phyloP scores from a whole-genome alignment of 1,140 invertebrate species.

The Lepidostoma basale region DNA sequence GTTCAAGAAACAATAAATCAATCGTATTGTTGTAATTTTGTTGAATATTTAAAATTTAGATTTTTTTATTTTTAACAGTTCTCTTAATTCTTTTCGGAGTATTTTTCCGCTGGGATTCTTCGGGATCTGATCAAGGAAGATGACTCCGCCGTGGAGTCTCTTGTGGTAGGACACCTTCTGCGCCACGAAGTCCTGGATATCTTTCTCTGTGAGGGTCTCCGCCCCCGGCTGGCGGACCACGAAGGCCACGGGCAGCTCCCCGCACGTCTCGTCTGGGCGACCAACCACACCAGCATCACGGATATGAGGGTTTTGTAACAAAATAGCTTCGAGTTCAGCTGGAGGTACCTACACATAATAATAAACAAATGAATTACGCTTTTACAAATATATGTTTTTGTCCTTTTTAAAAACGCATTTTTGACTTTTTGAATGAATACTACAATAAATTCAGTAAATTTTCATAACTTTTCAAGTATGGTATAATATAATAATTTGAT shows the following conservation, averaged over 20 bases:
- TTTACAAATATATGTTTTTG: constrained; percentile 16
- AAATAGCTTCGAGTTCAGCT: constrained; percentile 77
- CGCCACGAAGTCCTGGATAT: no score
- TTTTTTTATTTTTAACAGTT: neutral
- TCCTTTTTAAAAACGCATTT: neutral
- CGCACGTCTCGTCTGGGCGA: constrained; percentile 66
- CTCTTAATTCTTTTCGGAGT: no score
- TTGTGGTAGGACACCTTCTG: constrained; percentile 63
- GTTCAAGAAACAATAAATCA: no score
- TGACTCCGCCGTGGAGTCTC: constrained; percentile 66
- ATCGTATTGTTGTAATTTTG: no score
- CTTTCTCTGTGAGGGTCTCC: constrained; percentile 57
- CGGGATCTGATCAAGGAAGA: constrained; percentile 70
- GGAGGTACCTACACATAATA: constrained; percentile 69
- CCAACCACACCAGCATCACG: constrained; percentile 79
- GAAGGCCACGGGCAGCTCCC: constrained; percentile 73
- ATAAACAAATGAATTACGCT: no score
- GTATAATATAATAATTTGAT: no score
- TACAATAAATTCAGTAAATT: no score
- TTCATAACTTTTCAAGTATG: no score
- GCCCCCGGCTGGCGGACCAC: constrained; percentile 62
- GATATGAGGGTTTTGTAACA: constrained; percentile 70
- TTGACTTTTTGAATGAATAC: no score
- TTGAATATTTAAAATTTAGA: no score
- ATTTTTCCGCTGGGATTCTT: constrained; percentile 73